A percentile compares a stretch with the other conserved stretches of the same genome.
phyloP scores from a whole-genome alignment of 92 coral and sea anemone species.

The Scolanthus callimorphus region DNA sequence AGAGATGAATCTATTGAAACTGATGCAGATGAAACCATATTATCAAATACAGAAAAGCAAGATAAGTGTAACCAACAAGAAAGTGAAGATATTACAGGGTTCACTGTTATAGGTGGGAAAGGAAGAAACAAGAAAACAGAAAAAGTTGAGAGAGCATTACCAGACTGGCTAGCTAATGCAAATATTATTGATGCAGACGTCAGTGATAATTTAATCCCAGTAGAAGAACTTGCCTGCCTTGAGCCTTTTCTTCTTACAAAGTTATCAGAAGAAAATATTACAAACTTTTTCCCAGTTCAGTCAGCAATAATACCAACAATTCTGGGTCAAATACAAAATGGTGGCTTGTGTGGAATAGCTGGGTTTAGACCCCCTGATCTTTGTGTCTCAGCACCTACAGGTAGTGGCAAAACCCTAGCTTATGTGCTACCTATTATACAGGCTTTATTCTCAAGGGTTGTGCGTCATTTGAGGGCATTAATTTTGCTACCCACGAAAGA shows the following conservation, averaged over 20 bases:
- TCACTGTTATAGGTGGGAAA: conserved; percentile 84
- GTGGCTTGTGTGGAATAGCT: conserved; percentile 49
- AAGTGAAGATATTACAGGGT: conserved; percentile 24
- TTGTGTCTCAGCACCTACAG: conserved; percentile 97
- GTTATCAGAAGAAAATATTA: conserved; percentile 51
- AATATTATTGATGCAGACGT: conserved; percentile 57
- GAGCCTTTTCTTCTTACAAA: conserved; percentile 36
- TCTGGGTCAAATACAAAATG: conserved; percentile 48
- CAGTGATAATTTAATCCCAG: conserved; percentile 44
- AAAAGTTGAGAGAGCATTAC: conserved; percentile 72
- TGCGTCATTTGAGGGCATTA: conserved; percentile 78
- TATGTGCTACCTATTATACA: conserved; percentile 89
- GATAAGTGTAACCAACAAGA: background rate
- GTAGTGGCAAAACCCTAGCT: conserved; percentile 96
- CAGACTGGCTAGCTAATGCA: conserved; percentile 93
- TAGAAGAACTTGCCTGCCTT: conserved; percentile 52
- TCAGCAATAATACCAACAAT: conserved; percentile 71
- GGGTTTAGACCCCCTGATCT: conserved; percentile 80
- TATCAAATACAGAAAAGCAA: too few species aligned
- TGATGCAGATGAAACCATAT: conserved; percentile 3
- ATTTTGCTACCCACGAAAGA: conserved; percentile 90
- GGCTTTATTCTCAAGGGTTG: conserved; percentile 32
- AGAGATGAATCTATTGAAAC: too few species aligned
- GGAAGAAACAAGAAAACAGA: conserved; percentile 35
- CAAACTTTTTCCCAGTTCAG: conserved; percentile 84